phyloP scores from a whole-genome alignment of 2,888 invertebrate species.

The Epistrophe eligans region DNA sequence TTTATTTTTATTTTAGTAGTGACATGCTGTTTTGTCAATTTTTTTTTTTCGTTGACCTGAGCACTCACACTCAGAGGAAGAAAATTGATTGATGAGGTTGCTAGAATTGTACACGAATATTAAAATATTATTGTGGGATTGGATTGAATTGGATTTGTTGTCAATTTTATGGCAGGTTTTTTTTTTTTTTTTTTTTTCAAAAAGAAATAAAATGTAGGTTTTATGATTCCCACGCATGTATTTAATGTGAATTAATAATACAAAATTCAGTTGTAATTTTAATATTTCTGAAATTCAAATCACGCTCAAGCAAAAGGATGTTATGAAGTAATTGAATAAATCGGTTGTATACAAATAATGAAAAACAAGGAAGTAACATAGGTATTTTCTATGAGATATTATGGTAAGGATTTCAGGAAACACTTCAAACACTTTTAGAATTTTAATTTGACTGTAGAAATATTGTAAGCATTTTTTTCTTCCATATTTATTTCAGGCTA shows the following conservation, averaged over 20 bases:
- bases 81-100: constrained; percentile 33
- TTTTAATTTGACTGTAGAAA: constrained; percentile 3
- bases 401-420: background rate
- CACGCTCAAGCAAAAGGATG: constrained; percentile 9
- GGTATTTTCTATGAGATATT: background rate
- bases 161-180: constrained; percentile 18
- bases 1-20: constrained; percentile 13
- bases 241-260: background rate
- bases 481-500: background rate
- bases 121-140: background rate
- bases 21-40: constrained; percentile 27
- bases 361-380: background rate
- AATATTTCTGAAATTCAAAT: constrained; percentile 19
- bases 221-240: constrained; percentile 9
- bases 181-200: background rate
- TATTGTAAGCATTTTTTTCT: background rate
- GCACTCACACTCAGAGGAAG: constrained; percentile 11
- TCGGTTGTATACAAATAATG: background rate
- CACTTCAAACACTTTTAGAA: background rate
- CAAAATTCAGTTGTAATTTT: background rate
- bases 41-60: constrained; percentile 29
- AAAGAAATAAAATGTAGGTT: background rate
- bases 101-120: background rate
- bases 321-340: constrained; percentile 14
- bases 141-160: background rate